These are phyloP conservation scores for Pandemis corylana DNA, from an alignment of 2,888 invertebrate species.

Conservation along the genomic window DNA sequence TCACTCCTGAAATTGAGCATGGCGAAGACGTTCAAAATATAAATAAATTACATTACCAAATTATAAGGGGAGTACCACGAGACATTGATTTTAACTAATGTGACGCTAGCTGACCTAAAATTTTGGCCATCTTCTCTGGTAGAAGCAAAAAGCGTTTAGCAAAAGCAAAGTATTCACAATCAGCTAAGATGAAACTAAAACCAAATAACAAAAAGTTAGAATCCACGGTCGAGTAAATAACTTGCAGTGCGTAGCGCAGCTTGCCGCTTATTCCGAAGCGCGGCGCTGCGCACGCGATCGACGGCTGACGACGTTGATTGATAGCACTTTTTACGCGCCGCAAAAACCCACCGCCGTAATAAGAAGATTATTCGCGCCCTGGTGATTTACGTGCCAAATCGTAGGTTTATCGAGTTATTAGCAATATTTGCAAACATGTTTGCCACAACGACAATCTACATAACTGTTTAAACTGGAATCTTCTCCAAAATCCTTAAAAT, in stretches of 20 bases:
- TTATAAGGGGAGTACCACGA: too few relatives aligned
- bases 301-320: conserved; percentile 25
- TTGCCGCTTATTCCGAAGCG: background rate
- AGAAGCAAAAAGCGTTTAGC: too few relatives aligned
- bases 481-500: background rate
- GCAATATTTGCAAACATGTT: background rate
- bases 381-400: conserved; percentile 17
- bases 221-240: background rate
- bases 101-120: too few relatives aligned
- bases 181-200: background rate
- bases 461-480: background rate
- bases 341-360: conserved; percentile 14
- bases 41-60: too few relatives aligned
- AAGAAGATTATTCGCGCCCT: background rate
- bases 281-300: conserved; percentile 8
- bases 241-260: background rate
- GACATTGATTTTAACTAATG: too few relatives aligned
- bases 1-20: too few relatives aligned
- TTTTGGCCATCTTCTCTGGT: too few relatives aligned
- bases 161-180: background rate
- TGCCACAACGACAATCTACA: too few relatives aligned
- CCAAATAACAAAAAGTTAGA: background rate
- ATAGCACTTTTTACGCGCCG: conserved; percentile 27
- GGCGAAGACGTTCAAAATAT: too few relatives aligned
- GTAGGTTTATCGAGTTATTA: conserved; percentile 2